Evolutionary conservation across 2,797 vertebrate species (phyloP).

Genomic region (Silurus lanzhouensis): DNA sequence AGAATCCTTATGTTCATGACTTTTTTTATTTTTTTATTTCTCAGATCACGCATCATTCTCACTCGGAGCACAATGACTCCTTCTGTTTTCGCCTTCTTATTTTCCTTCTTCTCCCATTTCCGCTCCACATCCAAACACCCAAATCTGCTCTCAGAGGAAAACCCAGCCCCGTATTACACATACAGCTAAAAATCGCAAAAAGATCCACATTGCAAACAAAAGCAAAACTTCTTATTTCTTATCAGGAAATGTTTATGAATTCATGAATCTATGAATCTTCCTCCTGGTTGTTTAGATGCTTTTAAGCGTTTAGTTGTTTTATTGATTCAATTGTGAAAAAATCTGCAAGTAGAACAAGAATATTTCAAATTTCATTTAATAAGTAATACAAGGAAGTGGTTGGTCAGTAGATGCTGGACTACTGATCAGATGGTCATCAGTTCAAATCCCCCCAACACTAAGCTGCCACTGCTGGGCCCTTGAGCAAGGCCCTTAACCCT

Average conservation of each 20-base stretch:
- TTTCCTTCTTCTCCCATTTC: conserved; percentile 17
- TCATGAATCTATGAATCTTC: not conserved
- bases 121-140: conserved; percentile 4
- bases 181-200: too few relatives aligned
- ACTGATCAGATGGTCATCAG: too few relatives aligned
- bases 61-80: conserved; percentile 66
- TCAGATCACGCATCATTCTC: conserved; percentile 46
- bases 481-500: too few relatives aligned
- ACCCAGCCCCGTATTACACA: too few relatives aligned
- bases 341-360: not conserved
- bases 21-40: conserved; percentile 17
- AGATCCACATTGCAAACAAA: too few relatives aligned
- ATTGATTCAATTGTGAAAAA: not conserved
- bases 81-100: conserved; percentile 64
- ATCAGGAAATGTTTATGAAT: too few relatives aligned
- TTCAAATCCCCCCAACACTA: too few relatives aligned
- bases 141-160: too few relatives aligned
- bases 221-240: too few relatives aligned
- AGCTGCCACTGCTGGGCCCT: too few relatives aligned
- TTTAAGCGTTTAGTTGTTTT: not conserved
- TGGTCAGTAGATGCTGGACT: too few relatives aligned
- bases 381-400: too few relatives aligned
- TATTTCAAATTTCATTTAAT: not conserved
- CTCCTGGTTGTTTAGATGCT: not conserved
- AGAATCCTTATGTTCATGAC: conserved; percentile 35